Evolutionary conservation across 2,888 invertebrate species (phyloP).

Genomic region (Tuta absoluta): DNA sequence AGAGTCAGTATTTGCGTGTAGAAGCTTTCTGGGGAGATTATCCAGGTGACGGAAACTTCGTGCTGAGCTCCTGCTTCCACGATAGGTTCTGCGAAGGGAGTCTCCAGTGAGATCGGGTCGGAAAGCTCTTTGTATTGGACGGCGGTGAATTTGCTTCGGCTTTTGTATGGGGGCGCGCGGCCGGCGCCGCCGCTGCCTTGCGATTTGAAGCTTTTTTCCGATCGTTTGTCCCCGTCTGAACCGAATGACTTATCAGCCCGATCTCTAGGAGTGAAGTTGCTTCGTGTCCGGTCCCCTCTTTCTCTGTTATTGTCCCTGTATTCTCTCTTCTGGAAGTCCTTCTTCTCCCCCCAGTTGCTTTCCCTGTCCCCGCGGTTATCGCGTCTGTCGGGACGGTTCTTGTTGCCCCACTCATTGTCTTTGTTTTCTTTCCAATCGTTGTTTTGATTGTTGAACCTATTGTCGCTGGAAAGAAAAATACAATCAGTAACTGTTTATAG

Average conservation of each 20-base stretch:
- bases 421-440: conserved; percentile 54
- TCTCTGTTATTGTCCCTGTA: conserved; percentile 41
- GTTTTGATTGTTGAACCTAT: conserved; percentile 36
- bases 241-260: conserved; percentile 60
- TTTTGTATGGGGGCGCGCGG: conserved; percentile 58
- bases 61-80: conserved; percentile 78
- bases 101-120: conserved; percentile 73
- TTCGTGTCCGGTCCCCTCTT: conserved; percentile 49
- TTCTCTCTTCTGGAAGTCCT: conserved; percentile 44
- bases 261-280: conserved; percentile 67
- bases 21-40: conserved; percentile 87
- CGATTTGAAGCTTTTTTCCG: conserved; percentile 59
- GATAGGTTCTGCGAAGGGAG: conserved; percentile 68
- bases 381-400: conserved; percentile 41
- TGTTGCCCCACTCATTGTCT: conserved; percentile 39
- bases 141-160: conserved; percentile 59
- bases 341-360: conserved; percentile 41
- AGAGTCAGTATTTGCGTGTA: conserved; percentile 81
- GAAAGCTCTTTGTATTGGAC: conserved; percentile 63
- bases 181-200: conserved; percentile 54
- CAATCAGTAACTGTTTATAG: conserved; percentile 5
- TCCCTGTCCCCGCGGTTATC: conserved; percentile 36
- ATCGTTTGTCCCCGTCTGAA: conserved; percentile 56
- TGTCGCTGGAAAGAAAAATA: conserved; percentile 38
- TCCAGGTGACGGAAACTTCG: conserved; percentile 86